Conservation (phyloP, 1,140 invertebrate species). For the Tetramorium simillimum region DNA sequence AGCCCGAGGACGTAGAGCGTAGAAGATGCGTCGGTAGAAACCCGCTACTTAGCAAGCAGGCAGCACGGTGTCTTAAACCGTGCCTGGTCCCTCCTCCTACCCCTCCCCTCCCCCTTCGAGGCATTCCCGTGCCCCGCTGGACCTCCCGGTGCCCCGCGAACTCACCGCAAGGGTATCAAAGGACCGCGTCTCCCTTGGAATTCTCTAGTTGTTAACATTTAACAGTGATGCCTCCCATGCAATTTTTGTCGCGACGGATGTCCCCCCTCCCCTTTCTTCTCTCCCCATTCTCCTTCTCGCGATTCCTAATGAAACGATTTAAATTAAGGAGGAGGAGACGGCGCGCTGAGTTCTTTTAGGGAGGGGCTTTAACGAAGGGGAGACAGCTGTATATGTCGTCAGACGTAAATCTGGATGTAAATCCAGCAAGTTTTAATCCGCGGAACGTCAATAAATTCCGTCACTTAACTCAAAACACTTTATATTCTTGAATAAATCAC, state of each 20-base stretch:
- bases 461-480: background rate
- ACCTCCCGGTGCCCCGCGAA: conserved; percentile 18
- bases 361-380: background rate
- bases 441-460: background rate
- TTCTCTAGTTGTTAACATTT: conserved; percentile 79
- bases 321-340: conserved; percentile 50
- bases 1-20: conserved; percentile 64
- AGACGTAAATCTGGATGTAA: conserved; percentile 16
- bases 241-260: conserved; percentile 63
- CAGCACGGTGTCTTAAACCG: conserved; percentile 75
- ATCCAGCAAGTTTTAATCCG: background rate
- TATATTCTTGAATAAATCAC: background rate
- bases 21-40: conserved; percentile 74
- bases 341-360: conserved; percentile 25
- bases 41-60: conserved; percentile 77
- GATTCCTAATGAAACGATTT: conserved; percentile 63
- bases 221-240: conserved; percentile 72
- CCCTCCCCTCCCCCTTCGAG: background rate
- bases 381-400: background rate
- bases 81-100: conserved; percentile 23
- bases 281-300: background rate
- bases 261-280: background rate
- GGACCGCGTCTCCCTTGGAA: conserved; percentile 73
- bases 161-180: conserved; percentile 73
- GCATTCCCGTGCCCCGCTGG: background rate